Conservation (phyloP, 1,140 invertebrate genomes). For the Leguminivora glycinivorella region DNA sequence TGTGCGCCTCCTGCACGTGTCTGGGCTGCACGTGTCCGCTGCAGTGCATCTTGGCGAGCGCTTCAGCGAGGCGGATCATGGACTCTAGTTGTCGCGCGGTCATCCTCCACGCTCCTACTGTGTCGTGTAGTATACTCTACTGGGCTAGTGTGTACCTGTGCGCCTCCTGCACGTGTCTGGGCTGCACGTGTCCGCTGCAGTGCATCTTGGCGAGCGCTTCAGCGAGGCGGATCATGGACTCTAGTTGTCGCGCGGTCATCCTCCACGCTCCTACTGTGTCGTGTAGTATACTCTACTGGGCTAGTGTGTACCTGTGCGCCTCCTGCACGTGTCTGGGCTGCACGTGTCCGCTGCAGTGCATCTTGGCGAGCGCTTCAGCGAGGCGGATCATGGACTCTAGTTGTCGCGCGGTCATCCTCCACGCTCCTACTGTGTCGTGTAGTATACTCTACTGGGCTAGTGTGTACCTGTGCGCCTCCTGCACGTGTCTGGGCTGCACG, state of each 20-base stretch:
- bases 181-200: slow-evolving; percentile 44
- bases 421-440: too few relatives aligned
- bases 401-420: background rate
- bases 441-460: too few relatives aligned
- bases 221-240: background rate
- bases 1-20: slow-evolving; percentile 95
- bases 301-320: slow-evolving; percentile 88
- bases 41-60: slow-evolving; percentile 97
- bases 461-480: slow-evolving; percentile 88
- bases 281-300: too few relatives aligned
- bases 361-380: background rate
- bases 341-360: background rate
- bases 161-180: slow-evolving; percentile 85
- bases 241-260: background rate
- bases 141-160: slow-evolving; percentile 86
- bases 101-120: too few relatives aligned
- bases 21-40: slow-evolving; percentile 90
- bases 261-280: too few relatives aligned
- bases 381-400: background rate
- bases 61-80: slow-evolving; percentile 97
- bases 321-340: slow-evolving; percentile 82
- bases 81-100: slow-evolving; percentile 99
- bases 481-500: slow-evolving; percentile 93
- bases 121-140: too few relatives aligned
- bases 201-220: background rate